phyloP scores from a whole-genome alignment of 2,888 invertebrate genomes.

The Omphaloscelis lunosa region DNA sequence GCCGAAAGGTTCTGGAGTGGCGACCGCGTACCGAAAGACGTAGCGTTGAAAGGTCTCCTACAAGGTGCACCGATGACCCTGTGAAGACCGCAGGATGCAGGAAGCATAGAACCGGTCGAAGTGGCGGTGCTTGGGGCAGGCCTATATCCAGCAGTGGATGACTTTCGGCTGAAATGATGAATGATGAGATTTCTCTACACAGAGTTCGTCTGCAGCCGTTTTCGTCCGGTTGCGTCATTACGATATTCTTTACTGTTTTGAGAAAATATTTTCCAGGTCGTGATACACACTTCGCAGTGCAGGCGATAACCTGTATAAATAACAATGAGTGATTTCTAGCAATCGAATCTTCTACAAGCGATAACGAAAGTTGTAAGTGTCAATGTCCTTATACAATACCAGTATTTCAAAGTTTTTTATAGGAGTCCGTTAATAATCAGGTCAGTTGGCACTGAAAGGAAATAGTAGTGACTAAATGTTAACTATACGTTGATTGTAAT shows the following conservation, averaged over 20 bases:
- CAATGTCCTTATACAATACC: neutral
- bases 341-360: slow-evolving; percentile 7
- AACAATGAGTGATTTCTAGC: slow-evolving; percentile 5
- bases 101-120: too few relatives aligned
- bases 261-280: neutral
- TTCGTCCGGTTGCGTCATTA: too few relatives aligned
- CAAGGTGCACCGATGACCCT: too few relatives aligned
- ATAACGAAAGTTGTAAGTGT: slow-evolving; percentile 22
- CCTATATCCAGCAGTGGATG: too few relatives aligned
- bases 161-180: too few relatives aligned
- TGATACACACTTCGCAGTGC: neutral
- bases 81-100: too few relatives aligned
- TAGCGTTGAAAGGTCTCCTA: too few relatives aligned
- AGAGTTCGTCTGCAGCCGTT: neutral
- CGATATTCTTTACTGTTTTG: neutral
- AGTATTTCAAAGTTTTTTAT: neutral
- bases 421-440: neutral
- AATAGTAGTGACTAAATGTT: neutral
- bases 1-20: too few relatives aligned
- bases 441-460: neutral
- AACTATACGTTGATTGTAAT: neutral
- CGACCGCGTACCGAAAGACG: too few relatives aligned
- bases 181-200: too few relatives aligned
- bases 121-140: too few relatives aligned
- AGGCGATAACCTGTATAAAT: slow-evolving; percentile 14